Percentiles rank a stretch among this genome's conserved stretches.
phyloP scores from a whole-genome alignment of 2,113 vertebrate species.

The Esox niger region DNA sequence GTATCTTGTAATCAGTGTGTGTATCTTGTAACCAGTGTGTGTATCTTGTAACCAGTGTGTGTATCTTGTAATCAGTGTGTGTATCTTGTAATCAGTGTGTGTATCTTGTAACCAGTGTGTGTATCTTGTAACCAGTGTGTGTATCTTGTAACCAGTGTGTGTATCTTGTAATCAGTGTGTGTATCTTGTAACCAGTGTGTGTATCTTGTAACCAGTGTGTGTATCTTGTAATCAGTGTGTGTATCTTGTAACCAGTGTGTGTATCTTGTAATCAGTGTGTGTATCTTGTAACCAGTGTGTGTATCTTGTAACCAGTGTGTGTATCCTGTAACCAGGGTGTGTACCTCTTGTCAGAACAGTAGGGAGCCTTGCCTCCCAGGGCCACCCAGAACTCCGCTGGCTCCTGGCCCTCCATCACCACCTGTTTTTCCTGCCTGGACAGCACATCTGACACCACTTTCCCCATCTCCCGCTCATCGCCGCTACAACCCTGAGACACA shows the following conservation, averaged over 20 bases:
- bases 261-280: not conserved
- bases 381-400: constrained; percentile 87
- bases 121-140: not conserved
- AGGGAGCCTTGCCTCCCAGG: constrained; percentile 84
- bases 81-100: not conserved
- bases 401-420: constrained; percentile 86
- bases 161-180: not conserved
- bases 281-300: not conserved
- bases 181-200: not conserved
- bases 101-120: too few relatives aligned
- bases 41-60: too few relatives aligned
- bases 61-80: not conserved
- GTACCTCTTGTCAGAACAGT: constrained; percentile 83
- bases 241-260: not conserved
- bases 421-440: constrained; percentile 80
- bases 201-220: not conserved
- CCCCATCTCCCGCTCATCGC: constrained; percentile 87
- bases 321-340: not conserved
- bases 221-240: not conserved
- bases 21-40: not conserved
- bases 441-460: constrained; percentile 78
- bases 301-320: not conserved
- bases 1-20: not conserved
- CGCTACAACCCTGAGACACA: constrained; percentile 81
- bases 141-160: not conserved